Conservation (phyloP, 2,888 invertebrate genomes). For the Drosophila austrosaltans region DNA sequence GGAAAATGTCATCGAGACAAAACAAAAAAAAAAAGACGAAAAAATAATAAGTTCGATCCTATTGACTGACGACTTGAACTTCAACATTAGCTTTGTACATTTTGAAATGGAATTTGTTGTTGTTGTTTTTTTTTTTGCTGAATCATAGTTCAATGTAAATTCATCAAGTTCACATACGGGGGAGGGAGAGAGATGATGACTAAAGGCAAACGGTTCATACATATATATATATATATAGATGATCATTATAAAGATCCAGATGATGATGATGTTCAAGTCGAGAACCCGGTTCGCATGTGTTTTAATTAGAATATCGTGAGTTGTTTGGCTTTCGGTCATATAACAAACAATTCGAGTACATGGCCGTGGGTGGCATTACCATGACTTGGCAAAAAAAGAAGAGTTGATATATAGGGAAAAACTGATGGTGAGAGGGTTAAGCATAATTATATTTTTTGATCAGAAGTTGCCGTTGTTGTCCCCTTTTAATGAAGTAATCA, state of each 20-base stretch:
- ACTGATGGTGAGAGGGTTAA: slow-evolving; percentile 37
- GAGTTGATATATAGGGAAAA: slow-evolving; percentile 20
- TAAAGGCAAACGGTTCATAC: slow-evolving; percentile 36
- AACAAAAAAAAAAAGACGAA: slow-evolving; percentile 5
- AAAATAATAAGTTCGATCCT: slow-evolving; percentile 26
- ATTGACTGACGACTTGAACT: slow-evolving; percentile 39
- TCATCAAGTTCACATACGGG: slow-evolving; percentile 58
- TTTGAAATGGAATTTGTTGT: slow-evolving; percentile 42
- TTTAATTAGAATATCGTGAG: slow-evolving; percentile 78
- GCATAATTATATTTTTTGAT: slow-evolving; percentile 66
- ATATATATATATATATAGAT: slow-evolving; percentile 14
- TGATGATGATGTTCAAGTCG: slow-evolving; percentile 31
- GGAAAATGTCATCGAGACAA: slow-evolving; percentile 70
- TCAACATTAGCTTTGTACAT: slow-evolving; percentile 71
- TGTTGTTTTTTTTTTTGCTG: slow-evolving; percentile 32
- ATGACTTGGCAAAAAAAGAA: slow-evolving; percentile 61
- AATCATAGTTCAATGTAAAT: slow-evolving; percentile 72
- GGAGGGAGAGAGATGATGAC: slow-evolving; percentile 11
- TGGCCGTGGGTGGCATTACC: slow-evolving; percentile 68
- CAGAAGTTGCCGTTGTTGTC: slow-evolving; percentile 70
- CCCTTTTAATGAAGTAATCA: slow-evolving; percentile 74
- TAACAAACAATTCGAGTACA: slow-evolving; percentile 64
- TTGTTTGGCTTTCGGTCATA: slow-evolving; percentile 74
- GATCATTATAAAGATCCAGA: slow-evolving; percentile 12
- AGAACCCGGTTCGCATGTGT: slow-evolving; percentile 57